Conservation (phyloP, 2,113 vertebrate genomes). For the Beaufortia kweichowensis region DNA sequence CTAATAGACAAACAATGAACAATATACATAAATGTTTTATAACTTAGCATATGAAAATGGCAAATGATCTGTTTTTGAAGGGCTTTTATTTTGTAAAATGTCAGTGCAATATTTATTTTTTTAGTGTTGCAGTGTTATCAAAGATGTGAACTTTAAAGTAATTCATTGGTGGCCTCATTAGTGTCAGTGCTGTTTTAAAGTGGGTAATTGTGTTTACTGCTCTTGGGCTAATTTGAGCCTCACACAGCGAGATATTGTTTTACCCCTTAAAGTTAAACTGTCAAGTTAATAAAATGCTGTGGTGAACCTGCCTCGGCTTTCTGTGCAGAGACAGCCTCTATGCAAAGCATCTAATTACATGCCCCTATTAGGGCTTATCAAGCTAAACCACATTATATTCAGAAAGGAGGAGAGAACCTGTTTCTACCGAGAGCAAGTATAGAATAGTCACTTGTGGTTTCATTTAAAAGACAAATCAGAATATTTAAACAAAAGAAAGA, state of each 20-base stretch:
- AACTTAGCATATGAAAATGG: not conserved
- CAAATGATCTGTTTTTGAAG: not conserved
- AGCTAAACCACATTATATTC: constrained; percentile 66
- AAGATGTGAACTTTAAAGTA: constrained; percentile 56
- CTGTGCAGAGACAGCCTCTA: constrained; percentile 67
- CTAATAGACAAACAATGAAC: too few species aligned
- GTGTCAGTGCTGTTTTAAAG: constrained; percentile 76
- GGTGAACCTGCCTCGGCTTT: constrained; percentile 68
- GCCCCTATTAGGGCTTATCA: constrained; percentile 75
- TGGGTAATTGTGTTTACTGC: constrained; percentile 74
- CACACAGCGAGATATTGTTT: constrained; percentile 72
- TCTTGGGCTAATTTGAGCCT: constrained; percentile 72
- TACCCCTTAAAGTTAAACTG: constrained; percentile 66
- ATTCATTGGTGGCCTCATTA: constrained; percentile 76
- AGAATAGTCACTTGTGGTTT: not conserved
- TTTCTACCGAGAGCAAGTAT: constrained; percentile 1
- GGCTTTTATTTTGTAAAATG: not conserved
- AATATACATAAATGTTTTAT: not conserved
- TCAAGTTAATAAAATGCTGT: constrained; percentile 72
- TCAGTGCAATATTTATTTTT: constrained; percentile 28
- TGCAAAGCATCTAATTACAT: constrained; percentile 76
- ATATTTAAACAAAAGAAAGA: too few species aligned
- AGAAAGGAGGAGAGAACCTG: constrained; percentile 35
- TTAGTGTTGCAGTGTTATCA: not conserved
- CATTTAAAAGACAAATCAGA: constrained; percentile 2